phyloP scores from a whole-genome alignment of 92 coral and sea anemone genomes.

The Actinostola sp. region DNA sequence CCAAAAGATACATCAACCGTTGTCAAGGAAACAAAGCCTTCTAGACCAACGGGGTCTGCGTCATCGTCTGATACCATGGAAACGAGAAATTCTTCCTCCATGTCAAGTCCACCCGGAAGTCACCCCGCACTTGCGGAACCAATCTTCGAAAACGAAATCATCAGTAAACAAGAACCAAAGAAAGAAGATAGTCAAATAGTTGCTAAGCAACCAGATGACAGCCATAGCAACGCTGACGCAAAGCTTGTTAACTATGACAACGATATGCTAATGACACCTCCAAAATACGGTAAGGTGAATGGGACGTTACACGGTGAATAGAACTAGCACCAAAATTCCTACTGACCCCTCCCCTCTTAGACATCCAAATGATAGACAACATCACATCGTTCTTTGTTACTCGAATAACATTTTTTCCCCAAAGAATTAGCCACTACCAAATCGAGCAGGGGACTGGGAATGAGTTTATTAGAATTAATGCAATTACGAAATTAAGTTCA shows the following conservation, averaged over 20 bases:
- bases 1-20: not conserved
- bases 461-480: too few species aligned
- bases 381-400: too few species aligned
- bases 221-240: not conserved
- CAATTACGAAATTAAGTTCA: too few species aligned
- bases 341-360: too few species aligned
- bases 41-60: not conserved
- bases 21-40: not conserved
- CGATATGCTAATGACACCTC: conserved; percentile 26
- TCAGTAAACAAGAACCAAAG: not conserved
- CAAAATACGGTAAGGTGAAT: conserved; percentile 13
- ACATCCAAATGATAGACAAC: too few species aligned
- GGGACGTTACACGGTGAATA: too few species aligned
- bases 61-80: not conserved
- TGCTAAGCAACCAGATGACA: conserved; percentile 1
- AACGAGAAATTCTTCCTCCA: not conserved
- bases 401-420: too few species aligned
- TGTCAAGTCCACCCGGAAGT: not conserved
- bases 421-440: too few species aligned
- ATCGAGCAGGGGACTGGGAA: too few species aligned
- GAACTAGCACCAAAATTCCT: too few species aligned
- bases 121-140: not conserved
- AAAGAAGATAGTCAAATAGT: not conserved
- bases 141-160: not conserved
- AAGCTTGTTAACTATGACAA: not conserved